A percentile compares a stretch with the other conserved stretches of the same genome.
Conservation (phyloP, 2,888 invertebrate species). For the Rotaria sp. region DNA sequence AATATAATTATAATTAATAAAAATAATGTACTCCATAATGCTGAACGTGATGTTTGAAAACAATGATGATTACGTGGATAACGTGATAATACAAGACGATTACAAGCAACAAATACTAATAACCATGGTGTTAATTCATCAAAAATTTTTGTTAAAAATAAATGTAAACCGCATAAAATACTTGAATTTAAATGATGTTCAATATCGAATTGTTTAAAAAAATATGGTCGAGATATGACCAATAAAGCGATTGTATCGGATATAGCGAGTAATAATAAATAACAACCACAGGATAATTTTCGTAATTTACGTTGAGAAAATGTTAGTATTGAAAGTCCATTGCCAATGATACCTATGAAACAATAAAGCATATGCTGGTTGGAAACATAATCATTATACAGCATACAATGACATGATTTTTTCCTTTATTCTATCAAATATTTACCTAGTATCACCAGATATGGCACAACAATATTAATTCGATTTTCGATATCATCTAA, state of each 20-base stretch:
- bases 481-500: neutral
- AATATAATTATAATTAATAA: conserved; percentile 9
- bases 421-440: neutral
- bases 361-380: neutral
- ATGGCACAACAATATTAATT: neutral
- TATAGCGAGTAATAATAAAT: conserved; percentile 9
- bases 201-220: neutral
- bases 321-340: neutral
- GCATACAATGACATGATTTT: neutral
- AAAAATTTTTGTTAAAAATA: conserved; percentile 16
- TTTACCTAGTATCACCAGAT: neutral
- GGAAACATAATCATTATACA: neutral
- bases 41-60: conserved; percentile 28
- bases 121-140: conserved; percentile 30
- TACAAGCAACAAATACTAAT: conserved; percentile 26
- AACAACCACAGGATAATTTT: conserved; percentile 13
- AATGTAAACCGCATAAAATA: neutral
- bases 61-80: conserved; percentile 23
- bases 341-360: neutral
- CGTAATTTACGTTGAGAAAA: conserved; percentile 21
- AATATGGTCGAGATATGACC: neutral
- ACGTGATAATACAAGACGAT: conserved; percentile 5
- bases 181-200: conserved; percentile 18
- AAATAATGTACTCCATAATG: neutral
- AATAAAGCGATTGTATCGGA: neutral